A percentile compares a stretch with the other conserved stretches of the same genome.
phyloP scores from a whole-genome alignment of 2,113 vertebrate species.

The Numida meleagris region DNA sequence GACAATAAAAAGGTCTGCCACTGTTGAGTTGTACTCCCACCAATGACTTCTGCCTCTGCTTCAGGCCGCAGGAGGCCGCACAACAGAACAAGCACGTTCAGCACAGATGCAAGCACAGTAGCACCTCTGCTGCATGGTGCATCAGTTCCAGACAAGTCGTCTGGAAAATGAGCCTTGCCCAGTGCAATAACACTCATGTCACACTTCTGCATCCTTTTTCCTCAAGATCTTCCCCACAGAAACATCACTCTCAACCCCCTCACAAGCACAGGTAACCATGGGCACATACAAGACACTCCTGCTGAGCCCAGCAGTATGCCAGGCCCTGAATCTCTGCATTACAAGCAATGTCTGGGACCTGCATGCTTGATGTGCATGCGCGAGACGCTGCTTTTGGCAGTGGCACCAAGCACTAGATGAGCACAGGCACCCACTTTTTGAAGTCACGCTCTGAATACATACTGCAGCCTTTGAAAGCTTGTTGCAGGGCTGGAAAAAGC shows the following conservation, averaged over 20 bases:
- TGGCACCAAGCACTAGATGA: neutral
- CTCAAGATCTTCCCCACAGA: neutral
- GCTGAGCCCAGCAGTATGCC: accelerated
- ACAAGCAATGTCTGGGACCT: neutral
- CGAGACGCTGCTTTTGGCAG: accelerated
- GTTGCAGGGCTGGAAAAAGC: neutral
- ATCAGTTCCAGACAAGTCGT: neutral
- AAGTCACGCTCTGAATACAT: neutral
- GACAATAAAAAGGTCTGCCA: neutral
- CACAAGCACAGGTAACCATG: accelerated
- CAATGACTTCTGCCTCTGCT: neutral
- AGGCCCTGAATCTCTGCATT: neutral
- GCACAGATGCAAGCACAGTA: neutral
- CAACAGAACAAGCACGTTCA: neutral
- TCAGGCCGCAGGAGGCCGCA: neutral
- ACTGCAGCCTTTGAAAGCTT: neutral
- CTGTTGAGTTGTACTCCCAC: neutral
- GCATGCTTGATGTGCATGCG: accelerated
- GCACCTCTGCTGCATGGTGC: accelerated
- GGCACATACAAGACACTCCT: neutral
- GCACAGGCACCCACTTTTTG: accelerated
- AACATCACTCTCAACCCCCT: neutral
- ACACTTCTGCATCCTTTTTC: neutral
- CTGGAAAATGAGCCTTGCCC: neutral
- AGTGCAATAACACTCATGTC: neutral